Evolutionary conservation across 2,888 invertebrate genomes (phyloP), one percentile per base, ranked within the genome.

Genomic region (Rugalucina vietnamica): DNA sequence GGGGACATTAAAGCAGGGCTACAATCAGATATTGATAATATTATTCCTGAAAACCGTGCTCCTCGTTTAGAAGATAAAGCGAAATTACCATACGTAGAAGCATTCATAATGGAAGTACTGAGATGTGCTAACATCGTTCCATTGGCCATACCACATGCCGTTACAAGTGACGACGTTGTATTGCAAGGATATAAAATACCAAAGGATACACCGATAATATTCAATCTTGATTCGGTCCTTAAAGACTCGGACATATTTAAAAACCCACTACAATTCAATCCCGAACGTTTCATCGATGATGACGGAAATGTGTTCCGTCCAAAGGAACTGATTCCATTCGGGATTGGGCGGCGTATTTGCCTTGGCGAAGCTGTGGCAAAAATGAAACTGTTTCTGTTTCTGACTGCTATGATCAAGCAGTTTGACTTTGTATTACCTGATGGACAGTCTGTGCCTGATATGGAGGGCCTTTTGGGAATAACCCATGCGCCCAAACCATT

Each of bases 1-100:
- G 97, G 97, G 50, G 96, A 97, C 18, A 96, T 89, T 3, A 81
- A 88, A 39, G 75, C 81, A 10, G 80, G 79, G 71, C 86, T 88
- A 76, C 85, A 81, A 37, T 54, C 82, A 27, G 91, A 91, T 75
- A 83, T 91, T 14, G 73, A 85, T 10, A 84, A 88, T 12, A 93
- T 95, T 50, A 94, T 95, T 73, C 94, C 94, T 72, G 65, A 65
- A 10, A 73, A 81, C 1, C 79, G 88, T 1, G 74, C 78, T 21
- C 89, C 90, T 0, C 71, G 73, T 14, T 74, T 88, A 57, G 69
- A 81, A 2, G 89, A 92, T 79, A 86, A 79, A 60, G 18, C 80
- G 0, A 57, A 85, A 18, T 50, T 91, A 29, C 86, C 85, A 4
- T 90, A 90, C 76, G 79, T 90, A 18, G 91, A 93, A 37, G 93